Conservation (phyloP, 2,113 vertebrate genomes). For the Leucopsar rothschildi region DNA sequence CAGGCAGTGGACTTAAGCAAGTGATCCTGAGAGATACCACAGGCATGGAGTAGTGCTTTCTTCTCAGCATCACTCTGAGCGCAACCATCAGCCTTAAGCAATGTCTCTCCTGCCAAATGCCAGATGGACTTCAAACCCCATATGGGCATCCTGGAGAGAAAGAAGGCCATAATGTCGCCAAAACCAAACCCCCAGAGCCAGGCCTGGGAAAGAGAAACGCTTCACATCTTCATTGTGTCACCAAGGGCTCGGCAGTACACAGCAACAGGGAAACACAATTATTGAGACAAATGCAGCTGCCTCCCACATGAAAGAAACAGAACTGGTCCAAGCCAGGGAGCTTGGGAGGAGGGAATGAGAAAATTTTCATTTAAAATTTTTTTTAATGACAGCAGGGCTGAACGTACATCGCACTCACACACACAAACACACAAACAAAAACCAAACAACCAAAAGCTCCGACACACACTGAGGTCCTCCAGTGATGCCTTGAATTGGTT, state of each 20-base stretch:
- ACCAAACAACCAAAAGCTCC: conserved; percentile 11
- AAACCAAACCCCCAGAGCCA: neutral
- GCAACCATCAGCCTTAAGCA: neutral
- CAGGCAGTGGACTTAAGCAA: neutral
- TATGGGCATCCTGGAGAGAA: neutral
- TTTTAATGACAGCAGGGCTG: neutral
- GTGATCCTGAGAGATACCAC: neutral
- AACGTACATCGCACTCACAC: neutral
- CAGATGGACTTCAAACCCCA: neutral
- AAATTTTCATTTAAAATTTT: neutral
- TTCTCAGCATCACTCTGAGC: neutral
- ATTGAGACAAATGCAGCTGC: conserved; percentile 39
- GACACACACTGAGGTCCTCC: conserved; percentile 2
- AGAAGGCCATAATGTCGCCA: neutral
- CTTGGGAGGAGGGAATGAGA: neutral
- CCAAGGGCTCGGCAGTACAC: neutral
- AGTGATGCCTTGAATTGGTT: neutral
- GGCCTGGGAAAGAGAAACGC: neutral
- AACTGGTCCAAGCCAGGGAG: conserved; percentile 27
- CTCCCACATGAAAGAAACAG: conserved; percentile 50
- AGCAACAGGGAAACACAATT: conserved; percentile 45
- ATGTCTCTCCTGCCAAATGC: neutral
- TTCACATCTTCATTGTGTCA: conserved; percentile 35
- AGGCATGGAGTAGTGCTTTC: neutral
- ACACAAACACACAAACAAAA: neutral